Base-by-base conservation (phyloP, 2,797 vertebrate species). In the Hylomyscus alleni region DNA sequence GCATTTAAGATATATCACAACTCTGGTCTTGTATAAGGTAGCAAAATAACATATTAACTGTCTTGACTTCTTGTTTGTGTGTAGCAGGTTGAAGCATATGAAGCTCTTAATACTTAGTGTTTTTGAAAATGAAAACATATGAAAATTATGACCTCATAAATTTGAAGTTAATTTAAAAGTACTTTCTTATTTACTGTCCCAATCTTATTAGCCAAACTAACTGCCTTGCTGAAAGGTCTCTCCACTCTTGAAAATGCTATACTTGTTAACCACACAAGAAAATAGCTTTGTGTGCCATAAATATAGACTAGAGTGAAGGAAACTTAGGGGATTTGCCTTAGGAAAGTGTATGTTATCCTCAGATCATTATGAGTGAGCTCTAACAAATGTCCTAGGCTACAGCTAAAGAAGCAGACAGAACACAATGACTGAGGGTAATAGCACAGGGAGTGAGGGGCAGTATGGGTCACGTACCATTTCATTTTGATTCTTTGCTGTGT, bases 91-190 rank as follows among this genome's bases (percentile, higher is more conserved):
- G 14, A 95, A 82, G 11, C 40, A 14, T 67, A 22, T n/a, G n/a
- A 72, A 54, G 1, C 67, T 91, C 44, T 40, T 10, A 6, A 44
- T 83, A 72, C 13, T 90, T 95, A 44, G 56, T 50, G 29, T 67
- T 50, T 52, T 73, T n/a, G n/a, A n/a, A n/a, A n/a, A n/a, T n/a
- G n/a, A n/a, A n/a, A 47, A 78, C 29, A 60, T 81, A 77, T 5
- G 19, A 82, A 96, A 93, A 90, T 75, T 44, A 11, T 19, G 85
- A 0, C 44, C 82, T 82, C 85, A 82, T 6, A 67, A 90, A 80
- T 89, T 89, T 85, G 11, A n/a, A 78, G 13, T 52, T 89, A 67
- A 56, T 93, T 69, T 85, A 94, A 81, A 69, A 60, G 29, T 78
- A 12, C 40, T 95, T 73, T 4, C n/a, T 65, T 75, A 52, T 75